A percentile compares a stretch with the other conserved stretches of the same genome.
Evolutionary conservation across 2,888 invertebrate species (phyloP).

Genomic region (Eretmocerus hayati): DNA sequence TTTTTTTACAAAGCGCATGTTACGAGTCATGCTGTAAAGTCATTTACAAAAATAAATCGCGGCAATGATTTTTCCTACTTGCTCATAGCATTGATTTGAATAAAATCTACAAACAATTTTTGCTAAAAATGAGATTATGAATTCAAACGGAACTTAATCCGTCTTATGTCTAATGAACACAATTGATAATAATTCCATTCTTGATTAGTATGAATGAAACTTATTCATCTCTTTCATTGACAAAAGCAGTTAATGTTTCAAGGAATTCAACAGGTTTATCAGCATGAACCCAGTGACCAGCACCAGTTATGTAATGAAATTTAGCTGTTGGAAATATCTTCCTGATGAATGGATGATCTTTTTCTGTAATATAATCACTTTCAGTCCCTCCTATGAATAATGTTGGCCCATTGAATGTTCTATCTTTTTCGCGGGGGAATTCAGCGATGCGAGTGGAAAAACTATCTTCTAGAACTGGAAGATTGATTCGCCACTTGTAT

Average conservation of each 20-base stretch:
- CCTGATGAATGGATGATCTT: constrained; percentile 58
- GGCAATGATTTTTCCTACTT: no score
- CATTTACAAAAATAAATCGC: not conserved
- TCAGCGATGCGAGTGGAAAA: constrained; percentile 57
- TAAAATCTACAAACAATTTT: not conserved
- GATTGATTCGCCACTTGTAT: constrained; percentile 75
- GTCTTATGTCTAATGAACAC: constrained; percentile 19
- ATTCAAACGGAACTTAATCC: not conserved
- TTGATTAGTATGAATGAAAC: not conserved
- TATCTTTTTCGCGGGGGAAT: constrained; percentile 53
- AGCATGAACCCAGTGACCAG: constrained; percentile 92
- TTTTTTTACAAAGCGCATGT: not conserved
- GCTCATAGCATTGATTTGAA: not conserved
- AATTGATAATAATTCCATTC: not conserved
- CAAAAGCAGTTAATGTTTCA: constrained; percentile 56
- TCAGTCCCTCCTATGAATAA: constrained; percentile 76
- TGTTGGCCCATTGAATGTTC: constrained; percentile 59
- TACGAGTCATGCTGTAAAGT: not conserved
- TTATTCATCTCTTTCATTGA: constrained; percentile 41
- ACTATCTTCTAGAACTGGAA: constrained; percentile 62
- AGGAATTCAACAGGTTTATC: constrained; percentile 80
- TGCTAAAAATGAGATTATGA: not conserved
- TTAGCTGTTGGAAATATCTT: constrained; percentile 66
- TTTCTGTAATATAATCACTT: constrained; percentile 69
- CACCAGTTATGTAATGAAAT: constrained; percentile 65